Percentiles rank a stretch among this genome's conserved stretches.
These are phyloP conservation scores for Cygnus olor DNA, from an alignment of 2,797 vertebrate genomes.

Conservation along the genomic window DNA sequence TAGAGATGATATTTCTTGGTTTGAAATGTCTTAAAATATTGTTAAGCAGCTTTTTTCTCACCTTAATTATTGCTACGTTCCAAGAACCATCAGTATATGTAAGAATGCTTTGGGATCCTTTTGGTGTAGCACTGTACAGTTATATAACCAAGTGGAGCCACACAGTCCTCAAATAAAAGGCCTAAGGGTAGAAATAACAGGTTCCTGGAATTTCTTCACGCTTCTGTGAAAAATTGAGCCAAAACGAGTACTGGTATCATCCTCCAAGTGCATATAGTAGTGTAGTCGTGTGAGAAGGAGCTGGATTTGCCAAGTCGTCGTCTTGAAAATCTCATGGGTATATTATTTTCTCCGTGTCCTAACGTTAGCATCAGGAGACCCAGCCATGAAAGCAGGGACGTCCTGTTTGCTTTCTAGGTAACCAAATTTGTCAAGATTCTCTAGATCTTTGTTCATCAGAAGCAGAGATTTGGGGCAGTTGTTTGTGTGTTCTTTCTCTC, in stretches of 20 bases:
- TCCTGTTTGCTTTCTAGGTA: neutral
- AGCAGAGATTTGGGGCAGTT: neutral
- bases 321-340: neutral
- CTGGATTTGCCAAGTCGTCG: neutral
- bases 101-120: neutral
- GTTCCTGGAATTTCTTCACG: neutral
- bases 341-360: neutral
- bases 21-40: accelerated
- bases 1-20: neutral
- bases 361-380: neutral
- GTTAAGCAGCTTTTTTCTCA: neutral
- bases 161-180: neutral
- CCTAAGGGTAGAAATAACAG: neutral
- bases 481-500: neutral
- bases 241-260: neutral
- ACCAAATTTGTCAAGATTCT: neutral
- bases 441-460: neutral
- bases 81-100: neutral
- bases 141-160: neutral
- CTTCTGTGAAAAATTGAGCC: neutral
- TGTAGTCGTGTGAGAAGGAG: neutral
- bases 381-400: neutral
- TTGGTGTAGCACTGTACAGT: neutral
- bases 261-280: neutral
- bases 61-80: accelerated